A percentile compares a stretch with the other conserved stretches of the same genome.
Evolutionary conservation across 2,113 vertebrate species (phyloP).

Genomic region (Dolichallabes microphthalmus): DNA sequence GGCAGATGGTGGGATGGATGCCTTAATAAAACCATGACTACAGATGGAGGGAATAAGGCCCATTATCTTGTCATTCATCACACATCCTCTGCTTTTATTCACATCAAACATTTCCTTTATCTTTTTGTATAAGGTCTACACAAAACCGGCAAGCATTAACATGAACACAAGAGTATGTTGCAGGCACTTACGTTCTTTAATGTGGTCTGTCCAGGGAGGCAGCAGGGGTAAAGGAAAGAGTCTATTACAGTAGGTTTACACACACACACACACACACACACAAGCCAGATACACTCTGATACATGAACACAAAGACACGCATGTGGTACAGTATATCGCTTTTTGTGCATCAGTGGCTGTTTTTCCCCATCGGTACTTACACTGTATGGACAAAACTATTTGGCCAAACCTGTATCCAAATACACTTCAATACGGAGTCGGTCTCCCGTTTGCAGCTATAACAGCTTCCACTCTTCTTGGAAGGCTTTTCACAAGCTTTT

Average conservation of each 20-base stretch:
- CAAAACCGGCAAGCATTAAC: neutral
- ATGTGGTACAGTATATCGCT: neutral
- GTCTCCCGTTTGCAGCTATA: too few species aligned
- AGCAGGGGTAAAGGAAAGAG: conserved; percentile 30
- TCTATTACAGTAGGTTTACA: conserved; percentile 16
- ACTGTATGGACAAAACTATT: too few species aligned
- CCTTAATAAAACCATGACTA: conserved; percentile 6
- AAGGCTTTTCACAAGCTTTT: too few species aligned
- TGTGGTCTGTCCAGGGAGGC: conserved; percentile 53
- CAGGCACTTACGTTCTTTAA: conserved; percentile 56
- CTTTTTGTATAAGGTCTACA: neutral
- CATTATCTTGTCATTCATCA: neutral
- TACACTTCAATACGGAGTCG: too few species aligned
- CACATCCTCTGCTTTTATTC: conserved; percentile 4
- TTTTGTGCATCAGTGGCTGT: neutral
- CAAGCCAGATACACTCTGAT: conserved; percentile 20
- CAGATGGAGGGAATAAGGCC: conserved; percentile 20
- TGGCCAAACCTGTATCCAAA: too few species aligned
- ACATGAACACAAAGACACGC: conserved; percentile 7
- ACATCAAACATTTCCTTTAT: neutral
- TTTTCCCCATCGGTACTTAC: neutral
- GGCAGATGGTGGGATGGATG: neutral
- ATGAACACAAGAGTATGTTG: neutral
- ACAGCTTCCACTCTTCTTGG: too few species aligned
- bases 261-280: conserved; percentile 17